Evolutionary conservation across 2,797 vertebrate genomes (phyloP), one percentile per base, ranked within the genome.

Genomic region (Pipistrellus pipistrellus): DNA sequence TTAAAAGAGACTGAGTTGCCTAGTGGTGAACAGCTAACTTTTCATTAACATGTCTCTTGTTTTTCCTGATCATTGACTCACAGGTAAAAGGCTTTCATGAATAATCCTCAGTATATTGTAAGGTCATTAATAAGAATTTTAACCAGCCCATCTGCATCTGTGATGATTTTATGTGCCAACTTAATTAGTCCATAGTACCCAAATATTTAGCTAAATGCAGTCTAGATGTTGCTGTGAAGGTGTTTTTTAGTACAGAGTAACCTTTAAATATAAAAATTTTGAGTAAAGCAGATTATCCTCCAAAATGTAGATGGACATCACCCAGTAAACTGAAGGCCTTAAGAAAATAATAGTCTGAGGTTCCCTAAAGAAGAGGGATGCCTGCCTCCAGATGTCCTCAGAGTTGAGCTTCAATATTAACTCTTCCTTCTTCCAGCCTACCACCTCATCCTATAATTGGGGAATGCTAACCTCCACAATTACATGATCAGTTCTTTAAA

Each of bases 51-150:
- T 66, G 12, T 0, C 90, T 64, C 21, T 64, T 75, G 20, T 18
- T 68, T 84, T 75, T 80, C 15, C 44, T 83, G 71, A 46, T 66
- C 57, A 62, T 48, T 90, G 23, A 83, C 62, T 90, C 53, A 85
- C 9, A 75, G 17, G 48, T 48, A 91, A 94, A 92, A 88, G 32
- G 3, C 13, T 27, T 85, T 46, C 12, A 68, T 85, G 15, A 85
- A 85, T 68, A 81, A 66, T 75, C 51, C 3, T 88, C 32, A 75
- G 20, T 93, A 23, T 83, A 51, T 38, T 71, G 15, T 51, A 80
- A 84, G 12, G 64, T 73, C 64, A 89, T 30, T 48, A 73, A 73
- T 38, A 91, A 77, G 21, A 85, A 76, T 14, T 68, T 75, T 27
- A 78, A 41, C 3, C 2, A 87, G 6, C 6, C 21, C 4, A 44